Evolutionary conservation across 2,113 vertebrate genomes (phyloP).

Genomic region (Gymnobelideus leadbeateri): DNA sequence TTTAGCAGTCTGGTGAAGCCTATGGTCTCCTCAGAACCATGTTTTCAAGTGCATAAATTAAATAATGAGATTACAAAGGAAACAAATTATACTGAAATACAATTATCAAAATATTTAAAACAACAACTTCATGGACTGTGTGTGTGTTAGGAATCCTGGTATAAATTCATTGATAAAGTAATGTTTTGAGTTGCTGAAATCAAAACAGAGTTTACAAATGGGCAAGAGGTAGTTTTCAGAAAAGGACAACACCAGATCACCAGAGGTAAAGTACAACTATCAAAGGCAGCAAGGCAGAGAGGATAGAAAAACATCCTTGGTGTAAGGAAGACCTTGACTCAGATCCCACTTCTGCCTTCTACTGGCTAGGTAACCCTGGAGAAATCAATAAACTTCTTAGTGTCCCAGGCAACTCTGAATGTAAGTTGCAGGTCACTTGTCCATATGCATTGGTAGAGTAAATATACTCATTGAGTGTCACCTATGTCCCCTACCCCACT

Average conservation of each 20-base stretch:
- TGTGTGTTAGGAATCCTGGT: not conserved
- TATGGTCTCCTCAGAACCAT: not conserved
- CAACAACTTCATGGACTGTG: not conserved
- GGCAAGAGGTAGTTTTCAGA: not conserved
- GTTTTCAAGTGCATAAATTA: not conserved
- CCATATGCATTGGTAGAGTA: not conserved
- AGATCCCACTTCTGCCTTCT: not conserved
- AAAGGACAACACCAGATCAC: not conserved
- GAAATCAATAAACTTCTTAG: not conserved
- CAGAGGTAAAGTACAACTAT: not conserved
- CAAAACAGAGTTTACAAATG: not conserved
- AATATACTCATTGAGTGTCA: not conserved
- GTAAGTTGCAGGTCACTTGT: not conserved
- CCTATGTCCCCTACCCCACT: not conserved
- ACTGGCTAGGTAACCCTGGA: not conserved
- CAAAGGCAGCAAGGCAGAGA: not conserved
- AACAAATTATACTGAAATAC: not conserved
- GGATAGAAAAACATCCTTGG: not conserved
- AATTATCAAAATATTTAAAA: not conserved
- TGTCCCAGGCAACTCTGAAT: not conserved
- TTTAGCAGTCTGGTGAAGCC: not conserved
- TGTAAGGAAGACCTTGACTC: not conserved
- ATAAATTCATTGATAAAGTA: not conserved
- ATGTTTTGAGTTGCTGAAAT: not conserved
- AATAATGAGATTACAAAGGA: not conserved